Percentiles rank a stretch among this genome's conserved stretches.
phyloP scores from a whole-genome alignment of 30 jellyfish, hydroid and myxozoan genomes.

The Hydractinia symbiolongicarpus region DNA sequence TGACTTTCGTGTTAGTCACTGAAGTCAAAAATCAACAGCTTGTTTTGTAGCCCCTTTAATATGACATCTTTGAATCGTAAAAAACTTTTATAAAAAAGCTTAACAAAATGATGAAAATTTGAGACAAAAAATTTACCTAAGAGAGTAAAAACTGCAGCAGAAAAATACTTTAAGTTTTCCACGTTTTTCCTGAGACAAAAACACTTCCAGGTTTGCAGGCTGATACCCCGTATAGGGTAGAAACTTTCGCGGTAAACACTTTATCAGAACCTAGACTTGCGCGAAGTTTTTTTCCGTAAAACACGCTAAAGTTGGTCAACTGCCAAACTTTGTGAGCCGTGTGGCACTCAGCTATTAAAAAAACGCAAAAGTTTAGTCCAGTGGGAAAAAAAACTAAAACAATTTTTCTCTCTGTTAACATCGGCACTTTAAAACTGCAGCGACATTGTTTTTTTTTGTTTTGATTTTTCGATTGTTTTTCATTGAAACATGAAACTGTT shows the following conservation, averaged over 20 bases:
- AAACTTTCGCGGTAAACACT: not conserved
- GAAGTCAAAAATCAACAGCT: too few species aligned
- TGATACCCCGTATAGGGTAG: not conserved
- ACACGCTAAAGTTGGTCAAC: not conserved
- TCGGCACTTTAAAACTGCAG: not conserved
- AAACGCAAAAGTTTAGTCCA: not conserved
- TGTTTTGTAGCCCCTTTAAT: too few species aligned
- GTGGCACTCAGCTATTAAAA: too few species aligned
- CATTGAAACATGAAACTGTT: too few species aligned
- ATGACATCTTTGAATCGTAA: too few species aligned
- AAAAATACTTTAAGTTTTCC: not conserved
- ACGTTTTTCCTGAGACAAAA: too few species aligned
- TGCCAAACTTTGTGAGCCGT: too few species aligned
- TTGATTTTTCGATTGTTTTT: too few species aligned
- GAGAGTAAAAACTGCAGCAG: not conserved
- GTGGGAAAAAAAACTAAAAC: not conserved
- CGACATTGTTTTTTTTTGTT: too few species aligned
- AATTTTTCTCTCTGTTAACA: not conserved
- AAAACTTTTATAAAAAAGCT: not conserved
- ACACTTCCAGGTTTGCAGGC: not conserved
- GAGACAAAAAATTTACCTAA: not conserved
- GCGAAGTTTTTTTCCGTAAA: not conserved
- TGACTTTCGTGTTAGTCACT: too few species aligned
- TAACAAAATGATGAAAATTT: not conserved
- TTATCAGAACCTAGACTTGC: not conserved